Evolutionary conservation across 2,113 vertebrate species (phyloP), one percentile per base, ranked within the genome.

Genomic region (Corydoras sp.): DNA sequence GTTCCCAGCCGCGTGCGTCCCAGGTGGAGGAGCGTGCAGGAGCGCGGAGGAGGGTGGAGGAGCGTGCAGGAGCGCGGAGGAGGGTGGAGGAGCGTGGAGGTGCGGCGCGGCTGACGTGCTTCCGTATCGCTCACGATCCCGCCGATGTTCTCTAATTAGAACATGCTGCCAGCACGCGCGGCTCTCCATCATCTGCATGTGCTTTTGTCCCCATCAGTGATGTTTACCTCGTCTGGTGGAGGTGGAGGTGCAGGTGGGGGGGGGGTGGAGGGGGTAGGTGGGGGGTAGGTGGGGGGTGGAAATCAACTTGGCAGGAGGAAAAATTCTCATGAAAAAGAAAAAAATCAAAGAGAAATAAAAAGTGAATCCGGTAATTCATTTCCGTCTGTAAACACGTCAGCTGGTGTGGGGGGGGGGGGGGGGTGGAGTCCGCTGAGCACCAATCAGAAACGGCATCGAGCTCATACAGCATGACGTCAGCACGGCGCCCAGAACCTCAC

Each of bases 111-210:
- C n/a, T n/a, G n/a, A n/a, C n/a, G n/a, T n/a, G n/a, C n/a, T 89
- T 88, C 88, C 85, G 86, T 82, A 85, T 87, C 82, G 83, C 86
- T 87, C 83, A 84, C 88, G 88, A 89, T 89, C 84, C 83, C 85
- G 79, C 77, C 84, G 85, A 84, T 86, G 74, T 78, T 78, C 82
- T 79, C 81, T 88, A 89, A 89, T 89, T 88, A 88, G 80, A 67
- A 58, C 75, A 78, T 80, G 77, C 81, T 85, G 82, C 83, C 84
- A 86, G 69, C 77, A 78, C 79, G 76, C 78, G 83, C 82, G 85
- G 85, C 87, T 82, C 71, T 73, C 69, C 76, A 53, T 56, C 54
- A n/a, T 81, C 64, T 80, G 86, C 86, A 82, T 87, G 86, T 85
- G 82, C 79, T 82, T 59, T 72, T 76, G 83, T 83, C 71, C 56